Conservation (phyloP, 2,797 vertebrate genomes). For the Halcyon smyrnensis region DNA sequence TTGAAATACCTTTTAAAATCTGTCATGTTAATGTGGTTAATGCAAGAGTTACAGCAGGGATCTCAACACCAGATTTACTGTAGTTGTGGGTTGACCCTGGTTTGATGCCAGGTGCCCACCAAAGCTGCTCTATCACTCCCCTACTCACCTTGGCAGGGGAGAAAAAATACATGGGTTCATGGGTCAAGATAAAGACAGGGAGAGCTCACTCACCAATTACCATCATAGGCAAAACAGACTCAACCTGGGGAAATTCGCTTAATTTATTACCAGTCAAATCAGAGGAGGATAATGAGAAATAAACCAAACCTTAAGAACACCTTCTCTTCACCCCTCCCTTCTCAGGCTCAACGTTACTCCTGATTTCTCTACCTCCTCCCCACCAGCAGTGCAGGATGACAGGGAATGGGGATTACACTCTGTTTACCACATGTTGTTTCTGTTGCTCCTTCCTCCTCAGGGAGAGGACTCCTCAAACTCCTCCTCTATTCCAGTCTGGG, state of each 20-base stretch:
- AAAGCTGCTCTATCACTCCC: neutral
- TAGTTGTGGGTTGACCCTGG: neutral
- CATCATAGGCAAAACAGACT: neutral
- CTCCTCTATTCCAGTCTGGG: neutral
- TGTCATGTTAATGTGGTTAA: neutral
- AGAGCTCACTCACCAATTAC: neutral
- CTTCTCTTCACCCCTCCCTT: neutral
- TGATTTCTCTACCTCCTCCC: neutral
- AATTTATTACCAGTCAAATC: neutral
- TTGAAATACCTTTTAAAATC: neutral
- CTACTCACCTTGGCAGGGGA: neutral
- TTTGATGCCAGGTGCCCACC: neutral
- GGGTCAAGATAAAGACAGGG: neutral
- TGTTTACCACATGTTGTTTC: neutral
- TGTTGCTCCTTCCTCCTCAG: neutral
- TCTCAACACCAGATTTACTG: neutral
- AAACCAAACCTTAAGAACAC: neutral
- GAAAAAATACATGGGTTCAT: neutral
- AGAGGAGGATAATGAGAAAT: neutral
- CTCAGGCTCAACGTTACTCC: neutral
- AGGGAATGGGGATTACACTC: neutral
- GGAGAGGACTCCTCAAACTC: neutral
- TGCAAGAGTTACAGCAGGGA: neutral
- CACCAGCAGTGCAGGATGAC: too few species aligned
- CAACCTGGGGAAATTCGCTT: neutral